Percentiles rank a stretch among this genome's conserved stretches.
These are phyloP conservation scores for Chalcis sispes DNA, from an alignment of 2,888 invertebrate species.

Conservation along the genomic window DNA sequence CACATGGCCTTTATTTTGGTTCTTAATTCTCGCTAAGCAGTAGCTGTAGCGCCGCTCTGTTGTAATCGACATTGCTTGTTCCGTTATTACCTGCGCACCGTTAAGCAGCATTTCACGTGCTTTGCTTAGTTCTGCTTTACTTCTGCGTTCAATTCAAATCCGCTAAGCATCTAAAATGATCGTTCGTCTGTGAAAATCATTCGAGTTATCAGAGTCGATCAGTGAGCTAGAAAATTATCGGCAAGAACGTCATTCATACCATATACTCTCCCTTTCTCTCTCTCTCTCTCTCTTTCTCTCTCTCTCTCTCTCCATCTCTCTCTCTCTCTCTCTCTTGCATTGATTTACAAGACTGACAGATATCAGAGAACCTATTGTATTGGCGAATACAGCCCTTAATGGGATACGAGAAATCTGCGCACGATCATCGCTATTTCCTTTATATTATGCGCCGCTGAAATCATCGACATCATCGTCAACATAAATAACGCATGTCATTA, in stretches of 20 bases:
- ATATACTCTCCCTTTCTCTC: background rate
- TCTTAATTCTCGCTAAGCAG: background rate
- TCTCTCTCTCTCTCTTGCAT: too few species aligned
- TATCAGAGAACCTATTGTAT: conserved; percentile 13
- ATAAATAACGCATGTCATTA: background rate
- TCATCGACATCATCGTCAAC: conserved; percentile 1
- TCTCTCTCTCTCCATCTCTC: too few species aligned
- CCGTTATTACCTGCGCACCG: background rate
- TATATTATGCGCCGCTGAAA: background rate
- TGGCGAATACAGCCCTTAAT: conserved; percentile 24
- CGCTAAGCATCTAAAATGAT: background rate
- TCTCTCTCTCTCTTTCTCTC: too few species aligned
- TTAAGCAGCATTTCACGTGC: conserved; percentile 6
- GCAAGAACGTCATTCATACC: conserved; percentile 7
- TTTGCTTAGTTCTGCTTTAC: conserved; percentile 5
- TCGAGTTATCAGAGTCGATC: conserved; percentile 20
- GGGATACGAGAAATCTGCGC: background rate
- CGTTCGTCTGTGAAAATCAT: conserved; percentile 6
- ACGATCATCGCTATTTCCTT: background rate
- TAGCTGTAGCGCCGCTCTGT: background rate
- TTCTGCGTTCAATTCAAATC: background rate
- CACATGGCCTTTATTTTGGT: conserved; percentile 33
- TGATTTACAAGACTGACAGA: too few species aligned
- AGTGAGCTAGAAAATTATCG: conserved; percentile 33
- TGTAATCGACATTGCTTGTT: background rate